phyloP scores from a whole-genome alignment of 2,888 invertebrate species.

The Hololepta plana region DNA sequence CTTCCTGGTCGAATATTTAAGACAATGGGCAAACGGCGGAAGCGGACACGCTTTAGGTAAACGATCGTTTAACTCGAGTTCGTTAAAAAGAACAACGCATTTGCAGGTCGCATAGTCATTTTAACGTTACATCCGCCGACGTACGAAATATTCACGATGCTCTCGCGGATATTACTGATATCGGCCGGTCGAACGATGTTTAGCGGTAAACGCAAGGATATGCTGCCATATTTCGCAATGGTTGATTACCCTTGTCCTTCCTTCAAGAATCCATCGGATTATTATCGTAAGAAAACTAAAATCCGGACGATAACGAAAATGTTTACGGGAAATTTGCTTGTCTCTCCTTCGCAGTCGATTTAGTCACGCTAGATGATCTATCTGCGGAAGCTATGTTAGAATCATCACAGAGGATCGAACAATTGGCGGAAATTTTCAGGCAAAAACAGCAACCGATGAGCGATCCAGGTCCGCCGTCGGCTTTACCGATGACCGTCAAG shows the following conservation, averaged over 20 bases:
- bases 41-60: constrained; percentile 24
- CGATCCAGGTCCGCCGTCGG: constrained; percentile 64
- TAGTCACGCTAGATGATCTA: constrained; percentile 83
- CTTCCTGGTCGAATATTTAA: constrained; percentile 81
- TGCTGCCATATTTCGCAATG: constrained; percentile 77
- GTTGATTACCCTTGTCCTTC: constrained; percentile 90
- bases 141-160: constrained; percentile 89
- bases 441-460: constrained; percentile 43
- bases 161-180: constrained; percentile 66
- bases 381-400: constrained; percentile 90
- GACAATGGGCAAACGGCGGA: constrained; percentile 63
- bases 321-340: too few relatives aligned
- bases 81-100: too few relatives aligned
- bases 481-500: constrained; percentile 45
- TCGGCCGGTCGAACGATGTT: constrained; percentile 86
- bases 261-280: constrained; percentile 92
- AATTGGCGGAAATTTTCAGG: constrained; percentile 66
- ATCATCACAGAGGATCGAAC: constrained; percentile 83
- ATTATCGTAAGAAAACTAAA: constrained; percentile 83
- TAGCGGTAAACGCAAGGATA: constrained; percentile 72
- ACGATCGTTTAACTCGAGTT: constrained; percentile 1
- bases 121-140: constrained; percentile 88
- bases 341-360: constrained; percentile 53
- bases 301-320: too few relatives aligned
- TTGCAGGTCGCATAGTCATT: constrained; percentile 57